Conservation (phyloP, 2,113 vertebrate species). For the Gadus macrocephalus region DNA sequence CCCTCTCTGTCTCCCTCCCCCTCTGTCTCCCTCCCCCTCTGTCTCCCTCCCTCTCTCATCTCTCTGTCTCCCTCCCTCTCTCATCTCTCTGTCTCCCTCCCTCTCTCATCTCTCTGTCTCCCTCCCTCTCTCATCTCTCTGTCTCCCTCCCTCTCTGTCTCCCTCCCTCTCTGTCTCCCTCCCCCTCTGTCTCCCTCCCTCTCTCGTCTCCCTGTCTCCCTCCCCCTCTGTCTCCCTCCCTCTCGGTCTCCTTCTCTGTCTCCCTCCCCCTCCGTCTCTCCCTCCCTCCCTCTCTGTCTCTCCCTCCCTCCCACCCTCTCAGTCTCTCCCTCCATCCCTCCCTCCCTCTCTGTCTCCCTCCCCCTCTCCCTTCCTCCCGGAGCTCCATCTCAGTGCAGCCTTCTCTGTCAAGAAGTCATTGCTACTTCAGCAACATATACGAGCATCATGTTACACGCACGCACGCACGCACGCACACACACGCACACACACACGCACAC, state of each 20-base stretch:
- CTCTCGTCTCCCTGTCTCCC: neutral
- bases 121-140: neutral
- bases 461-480: neutral
- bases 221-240: neutral
- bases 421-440: constrained; percentile 4
- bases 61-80: too few relatives aligned
- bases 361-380: neutral
- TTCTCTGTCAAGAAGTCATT: constrained; percentile 1
- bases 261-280: neutral
- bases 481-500: neutral
- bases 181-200: too few relatives aligned
- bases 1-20: too few relatives aligned
- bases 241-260: neutral
- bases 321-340: neutral
- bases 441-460: neutral
- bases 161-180: too few relatives aligned
- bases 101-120: neutral
- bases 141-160: neutral
- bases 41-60: too few relatives aligned
- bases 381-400: neutral
- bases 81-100: neutral
- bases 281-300: neutral
- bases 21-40: too few relatives aligned
- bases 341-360: neutral
- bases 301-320: neutral